Conservation (phyloP, 2,888 invertebrate species). For the Carabus problematicus region DNA sequence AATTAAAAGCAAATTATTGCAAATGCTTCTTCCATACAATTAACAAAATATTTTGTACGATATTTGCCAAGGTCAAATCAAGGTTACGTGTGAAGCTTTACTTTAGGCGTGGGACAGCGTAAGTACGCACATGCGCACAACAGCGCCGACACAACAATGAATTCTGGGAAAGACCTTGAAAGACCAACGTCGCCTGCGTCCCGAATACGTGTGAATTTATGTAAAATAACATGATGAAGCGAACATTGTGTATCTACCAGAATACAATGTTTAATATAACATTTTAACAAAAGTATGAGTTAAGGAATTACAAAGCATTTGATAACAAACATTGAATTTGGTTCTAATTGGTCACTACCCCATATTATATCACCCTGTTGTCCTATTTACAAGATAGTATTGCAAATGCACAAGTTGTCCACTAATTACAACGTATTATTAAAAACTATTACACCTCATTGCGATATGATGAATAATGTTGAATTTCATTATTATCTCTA, state of each 20-base stretch:
- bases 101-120: constrained; percentile 26
- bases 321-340: no score
- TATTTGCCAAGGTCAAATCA: constrained; percentile 21
- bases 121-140: constrained; percentile 11
- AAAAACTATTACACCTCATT: constrained; percentile 5
- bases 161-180: constrained; percentile 40
- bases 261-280: no score
- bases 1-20: no score
- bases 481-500: no score
- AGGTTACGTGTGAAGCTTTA: constrained; percentile 16
- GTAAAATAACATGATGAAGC: constrained; percentile 28
- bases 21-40: no score
- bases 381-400: constrained; percentile 1
- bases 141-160: constrained; percentile 21
- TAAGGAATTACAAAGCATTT: no score
- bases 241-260: constrained; percentile 9
- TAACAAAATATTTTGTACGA: background rate
- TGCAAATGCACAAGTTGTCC: constrained; percentile 13
- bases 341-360: no score
- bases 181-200: constrained; percentile 8
- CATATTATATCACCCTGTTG: constrained; percentile 4
- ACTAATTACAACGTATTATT: constrained; percentile 35
- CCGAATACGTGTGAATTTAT: constrained; percentile 38
- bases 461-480: background rate
- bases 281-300: no score